Conservation (phyloP, 1,140 invertebrate genomes). For the Oedothorax gibbosus region DNA sequence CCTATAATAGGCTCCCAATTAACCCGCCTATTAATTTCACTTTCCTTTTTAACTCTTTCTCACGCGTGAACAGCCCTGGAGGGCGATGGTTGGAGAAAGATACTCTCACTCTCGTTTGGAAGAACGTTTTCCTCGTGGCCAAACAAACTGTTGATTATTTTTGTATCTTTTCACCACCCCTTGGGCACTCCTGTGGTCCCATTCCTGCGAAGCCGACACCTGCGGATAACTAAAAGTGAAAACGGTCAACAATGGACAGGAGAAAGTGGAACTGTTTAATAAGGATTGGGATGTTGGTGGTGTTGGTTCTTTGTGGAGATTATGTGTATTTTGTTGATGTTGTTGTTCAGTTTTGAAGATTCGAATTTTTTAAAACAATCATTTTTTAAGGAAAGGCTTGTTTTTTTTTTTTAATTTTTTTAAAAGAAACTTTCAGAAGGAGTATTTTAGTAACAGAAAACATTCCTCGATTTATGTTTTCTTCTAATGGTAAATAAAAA, state of each 20-base stretch:
- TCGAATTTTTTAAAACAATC: no score
- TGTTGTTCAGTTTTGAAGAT: no score
- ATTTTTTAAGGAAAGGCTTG: no score
- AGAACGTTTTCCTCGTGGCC: background rate
- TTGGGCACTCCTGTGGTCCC: background rate
- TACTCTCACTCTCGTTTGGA: background rate
- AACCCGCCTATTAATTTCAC: slow-evolving; percentile 8
- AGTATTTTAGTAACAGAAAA: no score
- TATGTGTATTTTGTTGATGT: no score
- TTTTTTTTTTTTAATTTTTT: no score
- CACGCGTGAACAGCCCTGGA: background rate
- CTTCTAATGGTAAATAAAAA: no score
- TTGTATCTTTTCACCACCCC: background rate
- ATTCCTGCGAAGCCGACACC: slow-evolving; percentile 4
- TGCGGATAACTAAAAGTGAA: slow-evolving; percentile 1
- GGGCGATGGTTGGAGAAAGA: no score
- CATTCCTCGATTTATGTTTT: no score
- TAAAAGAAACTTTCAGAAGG: no score
- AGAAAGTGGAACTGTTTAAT: background rate
- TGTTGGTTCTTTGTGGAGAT: no score
- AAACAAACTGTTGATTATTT: background rate
- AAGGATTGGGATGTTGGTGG: no score
- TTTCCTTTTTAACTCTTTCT: background rate
- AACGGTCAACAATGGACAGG: slow-evolving; percentile 19
- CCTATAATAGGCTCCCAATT: background rate